Conservation (phyloP, 2,113 vertebrate genomes). For the Nerophis lumbriciformis region DNA sequence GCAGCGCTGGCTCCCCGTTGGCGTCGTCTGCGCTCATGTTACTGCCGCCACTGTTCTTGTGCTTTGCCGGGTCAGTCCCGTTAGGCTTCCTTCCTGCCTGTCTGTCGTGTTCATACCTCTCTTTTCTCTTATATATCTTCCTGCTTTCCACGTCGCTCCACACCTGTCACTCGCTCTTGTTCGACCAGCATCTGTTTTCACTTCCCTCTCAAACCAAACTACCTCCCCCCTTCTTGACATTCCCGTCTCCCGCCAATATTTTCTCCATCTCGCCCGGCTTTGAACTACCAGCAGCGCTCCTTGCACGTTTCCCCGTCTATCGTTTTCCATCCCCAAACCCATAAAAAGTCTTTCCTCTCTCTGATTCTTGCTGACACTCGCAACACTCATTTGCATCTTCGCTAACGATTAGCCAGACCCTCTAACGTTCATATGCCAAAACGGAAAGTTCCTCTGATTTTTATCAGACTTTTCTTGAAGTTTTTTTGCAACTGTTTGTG, state of each 20-base stretch:
- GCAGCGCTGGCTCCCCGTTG: conserved; percentile 86
- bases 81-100: conserved; percentile 59
- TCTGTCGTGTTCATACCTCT: conserved; percentile 21
- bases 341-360: conserved; percentile 11
- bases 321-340: conserved; percentile 30
- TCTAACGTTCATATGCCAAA: no score
- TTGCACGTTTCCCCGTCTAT: conserved; percentile 41
- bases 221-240: conserved; percentile 14
- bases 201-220: conserved; percentile 8
- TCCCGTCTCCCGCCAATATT: conserved; percentile 29
- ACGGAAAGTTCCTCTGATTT: no score
- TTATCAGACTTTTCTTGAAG: no score
- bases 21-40: conserved; percentile 87
- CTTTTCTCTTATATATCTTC: conserved; percentile 2
- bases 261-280: conserved; percentile 43
- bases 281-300: conserved; percentile 40
- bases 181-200: conserved; percentile 40
- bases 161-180: conserved; percentile 29
- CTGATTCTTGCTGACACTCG: conserved; percentile 13
- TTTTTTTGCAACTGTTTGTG: no score
- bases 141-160: conserved; percentile 13
- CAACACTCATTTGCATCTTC: conserved; percentile 36
- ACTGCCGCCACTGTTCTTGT: conserved; percentile 94
- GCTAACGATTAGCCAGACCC: conserved; percentile 4
- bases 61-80: conserved; percentile 90